Evolutionary conservation across 2,113 vertebrate species (phyloP).

Genomic region (Scalopus aquaticus): DNA sequence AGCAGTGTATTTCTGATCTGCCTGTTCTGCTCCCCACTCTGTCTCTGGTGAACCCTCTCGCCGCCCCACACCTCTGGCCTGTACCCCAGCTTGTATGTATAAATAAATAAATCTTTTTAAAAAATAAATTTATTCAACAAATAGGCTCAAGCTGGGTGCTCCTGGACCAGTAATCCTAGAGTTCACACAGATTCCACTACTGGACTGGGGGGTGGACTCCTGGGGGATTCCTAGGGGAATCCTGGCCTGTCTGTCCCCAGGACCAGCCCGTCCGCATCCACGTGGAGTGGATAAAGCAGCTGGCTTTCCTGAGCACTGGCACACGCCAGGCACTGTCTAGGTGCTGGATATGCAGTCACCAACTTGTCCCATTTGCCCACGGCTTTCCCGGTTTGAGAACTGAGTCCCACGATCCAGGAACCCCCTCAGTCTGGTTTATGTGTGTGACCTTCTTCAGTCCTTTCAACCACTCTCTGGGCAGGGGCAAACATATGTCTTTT

Average conservation of each 20-base stretch:
- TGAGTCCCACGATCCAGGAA: background rate
- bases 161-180: background rate
- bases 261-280: background rate
- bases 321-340: background rate
- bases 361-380: background rate
- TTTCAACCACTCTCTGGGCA: background rate
- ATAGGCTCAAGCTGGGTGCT: background rate
- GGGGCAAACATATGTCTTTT: background rate
- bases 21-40: no score
- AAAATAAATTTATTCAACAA: background rate
- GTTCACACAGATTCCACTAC: no score
- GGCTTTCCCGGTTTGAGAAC: background rate
- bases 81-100: no score
- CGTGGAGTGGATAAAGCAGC: background rate
- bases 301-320: background rate
- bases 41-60: no score
- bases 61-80: no score
- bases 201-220: background rate
- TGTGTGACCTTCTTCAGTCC: background rate
- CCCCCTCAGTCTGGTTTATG: background rate
- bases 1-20: no score
- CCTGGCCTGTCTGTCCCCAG: background rate
- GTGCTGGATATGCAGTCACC: background rate
- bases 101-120: no score
- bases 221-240: background rate